Evolutionary conservation across 2,797 vertebrate genomes (phyloP).

Genomic region (Sebastes variabilis): DNA sequence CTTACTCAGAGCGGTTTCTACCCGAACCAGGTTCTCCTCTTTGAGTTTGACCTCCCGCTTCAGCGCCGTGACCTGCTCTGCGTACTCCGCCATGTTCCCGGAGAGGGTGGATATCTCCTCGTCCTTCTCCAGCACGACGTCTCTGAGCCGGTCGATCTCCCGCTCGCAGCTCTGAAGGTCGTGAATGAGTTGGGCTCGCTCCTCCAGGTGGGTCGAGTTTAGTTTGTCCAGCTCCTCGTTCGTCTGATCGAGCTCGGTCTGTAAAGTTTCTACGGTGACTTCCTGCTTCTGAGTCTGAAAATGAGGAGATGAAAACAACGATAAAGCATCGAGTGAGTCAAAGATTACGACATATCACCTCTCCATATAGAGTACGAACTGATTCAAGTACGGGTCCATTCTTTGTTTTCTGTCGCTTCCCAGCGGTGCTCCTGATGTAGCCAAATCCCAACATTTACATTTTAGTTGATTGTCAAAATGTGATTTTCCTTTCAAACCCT

Average conservation of each 20-base stretch:
- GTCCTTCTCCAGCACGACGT: slow-evolving; percentile 86
- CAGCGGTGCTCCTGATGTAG: too few species aligned
- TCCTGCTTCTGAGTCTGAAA: slow-evolving; percentile 89
- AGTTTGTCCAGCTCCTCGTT: slow-evolving; percentile 92
- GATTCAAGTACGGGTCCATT: too few species aligned
- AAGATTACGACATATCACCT: background rate
- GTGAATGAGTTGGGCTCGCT: slow-evolving; percentile 90
- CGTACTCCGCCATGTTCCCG: slow-evolving; percentile 83
- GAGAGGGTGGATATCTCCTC: slow-evolving; percentile 84
- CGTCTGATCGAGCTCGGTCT: slow-evolving; percentile 88
- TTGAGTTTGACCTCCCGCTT: slow-evolving; percentile 85
- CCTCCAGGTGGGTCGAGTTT: slow-evolving; percentile 88
- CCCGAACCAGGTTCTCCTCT: slow-evolving; percentile 83
- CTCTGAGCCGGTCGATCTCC: slow-evolving; percentile 89
- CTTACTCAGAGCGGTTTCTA: slow-evolving; percentile 82
- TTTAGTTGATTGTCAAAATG: too few species aligned
- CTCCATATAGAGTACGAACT: too few species aligned
- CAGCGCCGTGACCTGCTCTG: slow-evolving; percentile 84
- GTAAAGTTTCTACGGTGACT: slow-evolving; percentile 79
- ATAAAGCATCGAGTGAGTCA: background rate
- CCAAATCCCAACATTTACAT: too few species aligned
- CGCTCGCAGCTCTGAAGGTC: slow-evolving; percentile 92
- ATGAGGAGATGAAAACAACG: slow-evolving; percentile 14
- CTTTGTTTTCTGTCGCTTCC: too few species aligned
- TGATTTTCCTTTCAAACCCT: too few species aligned